Percentiles rank a stretch among this genome's conserved stretches.
Evolutionary conservation across 1,140 invertebrate genomes (phyloP).

Genomic region (Rhyacophila brunnea): DNA sequence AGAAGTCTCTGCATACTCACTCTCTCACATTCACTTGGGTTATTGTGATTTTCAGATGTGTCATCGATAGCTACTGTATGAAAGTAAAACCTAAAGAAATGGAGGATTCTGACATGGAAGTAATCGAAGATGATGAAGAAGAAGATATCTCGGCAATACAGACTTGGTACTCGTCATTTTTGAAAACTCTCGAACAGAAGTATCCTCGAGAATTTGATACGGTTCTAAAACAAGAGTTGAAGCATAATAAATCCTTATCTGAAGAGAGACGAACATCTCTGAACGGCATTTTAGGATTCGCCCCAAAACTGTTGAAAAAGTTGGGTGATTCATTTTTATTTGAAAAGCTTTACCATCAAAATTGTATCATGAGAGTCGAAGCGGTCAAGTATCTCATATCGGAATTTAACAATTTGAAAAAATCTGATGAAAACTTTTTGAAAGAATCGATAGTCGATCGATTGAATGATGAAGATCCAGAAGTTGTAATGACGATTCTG

Average conservation of each 20-base stretch:
- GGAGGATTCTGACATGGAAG: constrained; percentile 50
- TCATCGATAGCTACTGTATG: constrained; percentile 43
- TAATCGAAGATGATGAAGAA: constrained; percentile 43
- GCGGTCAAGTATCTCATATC: constrained; percentile 61
- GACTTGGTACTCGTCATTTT: constrained; percentile 50
- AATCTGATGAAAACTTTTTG: constrained; percentile 54
- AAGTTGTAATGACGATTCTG: constrained; percentile 55
- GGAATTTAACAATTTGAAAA: constrained; percentile 51
- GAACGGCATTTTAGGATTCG: constrained; percentile 51
- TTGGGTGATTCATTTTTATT: constrained; percentile 58
- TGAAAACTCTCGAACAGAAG: constrained; percentile 58
- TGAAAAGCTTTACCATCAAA: constrained; percentile 66
- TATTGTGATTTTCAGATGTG: constrained; percentile 45
- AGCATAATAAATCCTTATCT: constrained; percentile 40
- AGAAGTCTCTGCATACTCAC: no score
- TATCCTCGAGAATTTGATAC: constrained; percentile 69
- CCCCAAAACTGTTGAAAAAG: constrained; percentile 53
- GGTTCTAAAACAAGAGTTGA: constrained; percentile 53
- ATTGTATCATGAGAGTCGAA: constrained; percentile 57
- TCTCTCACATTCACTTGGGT: no score
- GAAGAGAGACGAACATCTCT: constrained; percentile 37
- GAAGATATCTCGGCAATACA: constrained; percentile 29
- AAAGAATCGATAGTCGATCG: constrained; percentile 58
- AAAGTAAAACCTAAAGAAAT: constrained; percentile 27
- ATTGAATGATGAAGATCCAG: constrained; percentile 57